Evolutionary conservation across 2,888 invertebrate genomes (phyloP).

Genomic region (Athrips mouffetella): DNA sequence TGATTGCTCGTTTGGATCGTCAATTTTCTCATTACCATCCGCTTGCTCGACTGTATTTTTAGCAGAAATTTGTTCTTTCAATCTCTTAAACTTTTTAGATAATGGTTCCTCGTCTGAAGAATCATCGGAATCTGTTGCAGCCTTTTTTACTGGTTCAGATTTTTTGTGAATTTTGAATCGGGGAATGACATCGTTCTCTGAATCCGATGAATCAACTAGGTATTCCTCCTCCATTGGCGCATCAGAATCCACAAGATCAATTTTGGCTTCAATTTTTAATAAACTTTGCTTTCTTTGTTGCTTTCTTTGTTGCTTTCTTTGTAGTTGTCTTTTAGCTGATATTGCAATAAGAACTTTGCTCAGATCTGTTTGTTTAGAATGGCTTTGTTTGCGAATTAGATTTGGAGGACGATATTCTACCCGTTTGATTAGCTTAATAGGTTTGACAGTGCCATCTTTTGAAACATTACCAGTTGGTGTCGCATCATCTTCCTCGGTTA

Average conservation of each 20-base stretch:
- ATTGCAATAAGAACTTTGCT: neutral
- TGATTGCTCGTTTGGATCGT: neutral
- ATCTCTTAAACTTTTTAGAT: slow-evolving; percentile 46
- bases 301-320: no score
- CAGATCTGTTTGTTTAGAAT: no score
- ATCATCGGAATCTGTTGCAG: slow-evolving; percentile 27
- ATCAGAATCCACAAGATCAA: slow-evolving; percentile 37
- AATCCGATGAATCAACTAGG: slow-evolving; percentile 24
- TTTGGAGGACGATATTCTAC: neutral
- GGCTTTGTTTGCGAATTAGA: no score
- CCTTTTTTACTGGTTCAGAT: neutral
- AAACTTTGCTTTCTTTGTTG: slow-evolving; percentile 20
- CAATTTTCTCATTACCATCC: neutral
- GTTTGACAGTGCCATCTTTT: slow-evolving; percentile 26
- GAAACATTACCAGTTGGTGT: neutral
- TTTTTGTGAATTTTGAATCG: no score
- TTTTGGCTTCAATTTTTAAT: slow-evolving; percentile 27
- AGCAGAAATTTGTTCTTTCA: slow-evolving; percentile 20
- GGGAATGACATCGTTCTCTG: slow-evolving; percentile 15
- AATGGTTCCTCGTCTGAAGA: slow-evolving; percentile 65
- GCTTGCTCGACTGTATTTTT: neutral
- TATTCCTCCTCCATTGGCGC: slow-evolving; percentile 36
- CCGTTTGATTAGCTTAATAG: slow-evolving; percentile 35
- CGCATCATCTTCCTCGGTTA: slow-evolving; percentile 47
- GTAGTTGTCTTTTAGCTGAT: neutral